Evolutionary conservation across 64 coral and sea anemone species (phyloP).

Genomic region (Montipora efflorescens): DNA sequence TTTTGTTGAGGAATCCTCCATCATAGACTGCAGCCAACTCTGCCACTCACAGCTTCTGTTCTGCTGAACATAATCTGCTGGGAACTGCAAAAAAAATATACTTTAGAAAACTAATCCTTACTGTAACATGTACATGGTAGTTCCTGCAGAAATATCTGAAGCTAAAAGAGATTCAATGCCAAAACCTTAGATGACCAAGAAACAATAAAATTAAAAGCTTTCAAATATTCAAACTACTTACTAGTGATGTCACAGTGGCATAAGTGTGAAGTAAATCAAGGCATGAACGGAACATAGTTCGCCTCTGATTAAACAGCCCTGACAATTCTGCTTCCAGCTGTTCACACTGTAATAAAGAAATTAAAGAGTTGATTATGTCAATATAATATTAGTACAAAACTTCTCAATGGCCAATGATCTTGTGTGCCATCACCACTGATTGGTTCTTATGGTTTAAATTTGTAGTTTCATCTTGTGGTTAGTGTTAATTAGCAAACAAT

Average conservation of each 20-base stretch:
- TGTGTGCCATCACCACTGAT: too few species aligned
- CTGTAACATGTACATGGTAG: too few species aligned
- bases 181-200: too few species aligned
- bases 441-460: too few species aligned
- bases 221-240: background rate
- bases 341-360: conserved; percentile 78
- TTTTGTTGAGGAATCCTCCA: conserved; percentile 83
- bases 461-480: too few species aligned
- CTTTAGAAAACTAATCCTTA: too few species aligned
- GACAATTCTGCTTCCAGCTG: conserved; percentile 95
- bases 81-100: conserved; percentile 55
- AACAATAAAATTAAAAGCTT: too few species aligned
- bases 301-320: conserved; percentile 85
- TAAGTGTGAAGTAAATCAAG: conserved; percentile 90
- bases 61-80: conserved; percentile 81
- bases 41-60: conserved; percentile 94
- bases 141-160: too few species aligned
- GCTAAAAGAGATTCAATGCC: too few species aligned
- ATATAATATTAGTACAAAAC: too few species aligned
- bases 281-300: conserved; percentile 74
- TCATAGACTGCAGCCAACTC: conserved; percentile 75
- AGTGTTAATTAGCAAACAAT: too few species aligned
- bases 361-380: background rate
- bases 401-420: too few species aligned
- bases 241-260: conserved; percentile 83